phyloP scores from a whole-genome alignment of 2,888 invertebrate genomes.

The Agrotis ipsilon region DNA sequence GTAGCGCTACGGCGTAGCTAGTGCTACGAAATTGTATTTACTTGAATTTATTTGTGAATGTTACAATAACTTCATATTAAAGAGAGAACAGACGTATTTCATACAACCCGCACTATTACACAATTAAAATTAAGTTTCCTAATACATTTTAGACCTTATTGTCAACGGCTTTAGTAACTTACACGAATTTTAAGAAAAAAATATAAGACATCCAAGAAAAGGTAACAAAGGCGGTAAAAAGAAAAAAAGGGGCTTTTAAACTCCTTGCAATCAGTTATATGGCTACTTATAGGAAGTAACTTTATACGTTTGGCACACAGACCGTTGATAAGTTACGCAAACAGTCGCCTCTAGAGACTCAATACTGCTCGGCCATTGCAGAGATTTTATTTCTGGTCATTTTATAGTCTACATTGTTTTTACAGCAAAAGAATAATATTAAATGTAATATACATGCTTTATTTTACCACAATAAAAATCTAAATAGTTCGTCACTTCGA shows the following conservation, averaged over 20 bases:
- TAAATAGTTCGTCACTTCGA: too few relatives aligned
- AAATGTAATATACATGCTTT: too few relatives aligned
- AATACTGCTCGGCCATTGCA: neutral
- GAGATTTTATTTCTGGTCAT: constrained; percentile 12
- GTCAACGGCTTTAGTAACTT: neutral
- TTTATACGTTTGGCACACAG: constrained; percentile 24
- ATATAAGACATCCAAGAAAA: neutral
- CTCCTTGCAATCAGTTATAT: constrained; percentile 10
- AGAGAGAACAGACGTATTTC: too few relatives aligned
- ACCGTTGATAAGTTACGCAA: constrained; percentile 33
- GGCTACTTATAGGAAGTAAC: constrained; percentile 6
- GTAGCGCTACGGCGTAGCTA: constrained; percentile 21
- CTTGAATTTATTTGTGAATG: too few relatives aligned
- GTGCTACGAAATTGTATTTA: neutral
- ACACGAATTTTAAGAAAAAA: neutral
- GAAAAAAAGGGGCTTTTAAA: constrained; percentile 7
- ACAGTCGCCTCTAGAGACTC: constrained; percentile 4
- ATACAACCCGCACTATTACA: too few relatives aligned
- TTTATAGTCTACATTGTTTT: neutral
- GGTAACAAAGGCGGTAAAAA: neutral
- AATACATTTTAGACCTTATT: too few relatives aligned
- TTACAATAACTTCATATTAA: too few relatives aligned
- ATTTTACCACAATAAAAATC: too few relatives aligned
- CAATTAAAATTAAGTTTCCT: too few relatives aligned
- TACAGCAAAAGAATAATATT: neutral